Percentiles rank a stretch among this genome's conserved stretches.
Evolutionary conservation across 2,888 invertebrate genomes (phyloP).

Genomic region (Diarsia brunnea): DNA sequence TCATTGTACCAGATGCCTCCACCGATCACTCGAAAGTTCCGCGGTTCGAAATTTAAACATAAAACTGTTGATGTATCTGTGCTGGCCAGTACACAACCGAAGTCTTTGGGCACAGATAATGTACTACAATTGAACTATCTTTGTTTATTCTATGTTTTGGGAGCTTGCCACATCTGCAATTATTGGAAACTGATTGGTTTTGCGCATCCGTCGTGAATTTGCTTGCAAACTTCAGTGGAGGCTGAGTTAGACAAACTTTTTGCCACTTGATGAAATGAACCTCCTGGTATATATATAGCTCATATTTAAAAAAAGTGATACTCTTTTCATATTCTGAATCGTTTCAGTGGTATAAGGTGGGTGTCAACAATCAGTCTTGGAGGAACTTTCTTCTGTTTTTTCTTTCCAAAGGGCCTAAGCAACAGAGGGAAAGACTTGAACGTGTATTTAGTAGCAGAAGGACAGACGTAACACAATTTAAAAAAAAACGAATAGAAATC

Average conservation of each 20-base stretch:
- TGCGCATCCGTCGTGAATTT: slow-evolving; percentile 13
- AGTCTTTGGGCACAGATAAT: slow-evolving; percentile 34
- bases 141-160: slow-evolving; percentile 53
- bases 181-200: slow-evolving; percentile 20
- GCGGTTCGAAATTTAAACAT: slow-evolving; percentile 38
- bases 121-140: slow-evolving; percentile 41
- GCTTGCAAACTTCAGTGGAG: background rate
- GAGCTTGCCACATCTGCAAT: slow-evolving; percentile 40
- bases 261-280: background rate
- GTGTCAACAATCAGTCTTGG: background rate
- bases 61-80: slow-evolving; percentile 31
- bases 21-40: slow-evolving; percentile 45
- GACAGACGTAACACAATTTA: background rate
- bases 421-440: background rate
- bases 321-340: background rate
- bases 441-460: background rate
- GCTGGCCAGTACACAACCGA: slow-evolving; percentile 51
- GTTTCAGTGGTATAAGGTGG: background rate
- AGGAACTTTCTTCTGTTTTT: background rate
- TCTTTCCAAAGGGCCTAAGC: background rate
- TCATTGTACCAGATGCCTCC: slow-evolving; percentile 44
- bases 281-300: no score
- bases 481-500: background rate
- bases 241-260: background rate
- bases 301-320: background rate